Evolutionary conservation across 92 coral and sea anemone species (phyloP), one percentile per base, ranked within the genome.

Genomic region (Diadumene lineata): DNA sequence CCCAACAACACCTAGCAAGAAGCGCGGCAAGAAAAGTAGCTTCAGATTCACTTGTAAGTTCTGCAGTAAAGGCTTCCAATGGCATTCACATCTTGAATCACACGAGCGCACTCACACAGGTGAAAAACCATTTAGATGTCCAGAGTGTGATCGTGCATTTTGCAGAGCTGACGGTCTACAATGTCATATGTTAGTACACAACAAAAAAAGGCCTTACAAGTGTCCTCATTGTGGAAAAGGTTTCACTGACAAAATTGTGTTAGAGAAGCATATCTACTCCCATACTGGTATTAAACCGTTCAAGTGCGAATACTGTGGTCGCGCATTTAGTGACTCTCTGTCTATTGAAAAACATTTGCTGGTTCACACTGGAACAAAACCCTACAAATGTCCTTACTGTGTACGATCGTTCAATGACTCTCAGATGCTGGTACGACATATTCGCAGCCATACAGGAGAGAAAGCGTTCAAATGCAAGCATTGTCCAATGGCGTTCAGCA

Each of bases 81-180:
- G 99, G 97, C 91, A 92, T 46, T 96, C 99, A 0, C 99, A 96
- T 61, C 70, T 90, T 76, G 80, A 70, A 32, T 93, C 97, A 53
- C 99, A 96, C 46, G 97, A 96, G 79, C 82, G 97, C 33, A 92
- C 89, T 1, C 99, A 96, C 81, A 89, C 97, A 31, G 97, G 99
- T 0, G 96, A 88, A 60, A 86, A 87, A 66, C 97, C 99, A 23
- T 90, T 77, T 62, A 91, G 88, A 69, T 93, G 97, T 60, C 81
- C 92, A 23, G 93, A 87, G 56, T 91, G 98, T 62, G 68, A 84
- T 16, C 89, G 97, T 27, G 84, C 92, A 27, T 94, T 94, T 79
- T 89, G 98, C 68, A 85, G 98, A 31, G 99, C 93, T 68, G 99
- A 96, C 84, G 99, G 97, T 46, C 69, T 92, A 73, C 98, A 94